Evolutionary conservation across 2,888 invertebrate genomes (phyloP).

Genomic region (Hydropsyche betteni): DNA sequence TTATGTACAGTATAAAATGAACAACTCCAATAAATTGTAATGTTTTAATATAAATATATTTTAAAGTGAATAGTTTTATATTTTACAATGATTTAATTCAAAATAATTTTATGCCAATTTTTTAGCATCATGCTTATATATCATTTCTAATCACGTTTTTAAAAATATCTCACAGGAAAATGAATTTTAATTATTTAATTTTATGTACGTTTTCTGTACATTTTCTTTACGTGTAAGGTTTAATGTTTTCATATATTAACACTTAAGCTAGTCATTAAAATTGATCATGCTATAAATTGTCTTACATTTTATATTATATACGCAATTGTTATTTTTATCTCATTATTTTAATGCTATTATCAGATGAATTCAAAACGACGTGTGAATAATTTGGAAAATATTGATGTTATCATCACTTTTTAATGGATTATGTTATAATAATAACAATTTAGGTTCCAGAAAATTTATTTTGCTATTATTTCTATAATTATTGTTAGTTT

Average conservation of each 20-base stretch:
- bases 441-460: slow-evolving; percentile 8
- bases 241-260: slow-evolving; percentile 18
- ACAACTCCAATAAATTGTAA: slow-evolving; percentile 1
- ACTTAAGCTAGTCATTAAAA: slow-evolving; percentile 27
- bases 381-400: background rate
- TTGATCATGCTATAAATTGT: slow-evolving; percentile 2
- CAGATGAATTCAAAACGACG: background rate
- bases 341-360: background rate
- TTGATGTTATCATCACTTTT: background rate
- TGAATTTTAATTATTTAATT: background rate
- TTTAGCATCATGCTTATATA: slow-evolving; percentile 14
- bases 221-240: background rate
- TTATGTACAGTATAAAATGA: slow-evolving; percentile 57
- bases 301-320: background rate
- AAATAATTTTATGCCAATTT: slow-evolving; percentile 1
- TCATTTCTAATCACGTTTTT: too few relatives aligned
- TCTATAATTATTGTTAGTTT: slow-evolving; percentile 19
- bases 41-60: background rate
- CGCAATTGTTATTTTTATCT: background rate
- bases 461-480: slow-evolving; percentile 26
- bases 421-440: background rate
- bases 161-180: background rate
- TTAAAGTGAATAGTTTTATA: background rate
- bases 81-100: background rate
- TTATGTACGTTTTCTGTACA: background rate